Base-by-base conservation (phyloP, 2,888 invertebrate species). In the Flabesymbios commensalis region DNA sequence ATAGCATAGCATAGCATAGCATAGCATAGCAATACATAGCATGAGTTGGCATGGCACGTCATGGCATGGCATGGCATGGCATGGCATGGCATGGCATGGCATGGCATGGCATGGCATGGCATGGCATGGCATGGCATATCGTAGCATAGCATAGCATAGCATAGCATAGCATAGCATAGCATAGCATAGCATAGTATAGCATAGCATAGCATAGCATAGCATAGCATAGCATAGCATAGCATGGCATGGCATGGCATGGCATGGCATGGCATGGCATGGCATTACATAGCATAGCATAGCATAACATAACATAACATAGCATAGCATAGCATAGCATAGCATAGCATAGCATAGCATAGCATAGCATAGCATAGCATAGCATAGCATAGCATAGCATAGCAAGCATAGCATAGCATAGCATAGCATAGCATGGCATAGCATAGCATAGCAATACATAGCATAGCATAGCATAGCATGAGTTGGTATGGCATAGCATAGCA, bases 401-500 rank as follows among this genome's bases (percentile, higher is more conserved):
- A 36, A 10, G 39, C n/a, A 36, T n/a, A n/a, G n/a, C 39, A 36
- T n/a, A n/a, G 39, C n/a, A 36, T n/a, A n/a, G n/a, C 39, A 36
- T n/a, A n/a, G 39, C n/a, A 36, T n/a, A n/a, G n/a, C 39, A 36
- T n/a, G 39, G 39, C n/a, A 36, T n/a, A 36, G n/a, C 39, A 36
- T n/a, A n/a, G 39, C n/a, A 36, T n/a, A 36, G n/a, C 39, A 36
- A 10, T 10, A n/a, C 39, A 36, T n/a, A 36, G n/a, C 39, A 36
- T n/a, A n/a, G 39, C n/a, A 36, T n/a, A n/a, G n/a, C 39, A 36
- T n/a, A n/a, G 39, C n/a, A 36, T n/a, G n/a, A 36, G 10, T 14
- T n/a, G 39, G 39, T 36, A 36, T n/a, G n/a, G n/a, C 39, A 36
- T n/a, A n/a, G 39, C n/a, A 7, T 39, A 41, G 54, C 14, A 54